phyloP scores from a whole-genome alignment of 2,888 invertebrate genomes.

The Hirtodrosophila cameraria region DNA sequence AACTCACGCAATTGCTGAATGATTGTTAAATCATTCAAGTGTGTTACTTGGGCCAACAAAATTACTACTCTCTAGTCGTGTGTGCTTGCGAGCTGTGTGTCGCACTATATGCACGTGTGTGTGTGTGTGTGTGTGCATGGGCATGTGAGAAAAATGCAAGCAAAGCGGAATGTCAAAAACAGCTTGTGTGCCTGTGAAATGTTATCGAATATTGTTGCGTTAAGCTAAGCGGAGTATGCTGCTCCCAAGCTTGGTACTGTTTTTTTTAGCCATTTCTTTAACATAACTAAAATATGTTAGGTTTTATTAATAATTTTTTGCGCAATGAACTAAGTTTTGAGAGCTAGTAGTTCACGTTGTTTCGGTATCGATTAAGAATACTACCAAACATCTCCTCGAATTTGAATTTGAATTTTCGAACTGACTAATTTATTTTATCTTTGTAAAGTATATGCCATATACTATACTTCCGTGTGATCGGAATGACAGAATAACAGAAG shows the following conservation, averaged over 20 bases:
- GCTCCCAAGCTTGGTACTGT: not conserved
- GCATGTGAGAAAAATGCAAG: slow-evolving; percentile 41
- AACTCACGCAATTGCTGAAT: slow-evolving; percentile 64
- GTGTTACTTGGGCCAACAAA: slow-evolving; percentile 54
- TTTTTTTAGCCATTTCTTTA: not conserved
- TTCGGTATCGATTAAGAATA: no score
- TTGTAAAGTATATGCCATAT: no score
- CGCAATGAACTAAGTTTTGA: no score
- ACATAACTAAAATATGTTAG: not conserved
- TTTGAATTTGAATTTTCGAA: no score
- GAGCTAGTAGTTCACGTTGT: no score
- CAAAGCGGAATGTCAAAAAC: slow-evolving; percentile 58
- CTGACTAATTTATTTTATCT: no score
- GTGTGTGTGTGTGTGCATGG: slow-evolving; percentile 26
- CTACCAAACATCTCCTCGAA: no score
- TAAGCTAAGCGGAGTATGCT: not conserved
- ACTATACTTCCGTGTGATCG: no score
- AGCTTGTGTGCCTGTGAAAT: slow-evolving; percentile 47
- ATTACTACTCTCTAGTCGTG: slow-evolving; percentile 34
- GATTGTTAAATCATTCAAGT: slow-evolving; percentile 52
- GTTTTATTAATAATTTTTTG: no score
- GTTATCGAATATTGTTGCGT: slow-evolving; percentile 22
- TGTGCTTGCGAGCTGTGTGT: slow-evolving; percentile 30
- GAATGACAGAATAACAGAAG: no score
- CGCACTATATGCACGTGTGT: slow-evolving; percentile 53